phyloP scores from a whole-genome alignment of 30 jellyfish, hydroid and myxozoan species.

The Calvadosia cruxmelitensis region DNA sequence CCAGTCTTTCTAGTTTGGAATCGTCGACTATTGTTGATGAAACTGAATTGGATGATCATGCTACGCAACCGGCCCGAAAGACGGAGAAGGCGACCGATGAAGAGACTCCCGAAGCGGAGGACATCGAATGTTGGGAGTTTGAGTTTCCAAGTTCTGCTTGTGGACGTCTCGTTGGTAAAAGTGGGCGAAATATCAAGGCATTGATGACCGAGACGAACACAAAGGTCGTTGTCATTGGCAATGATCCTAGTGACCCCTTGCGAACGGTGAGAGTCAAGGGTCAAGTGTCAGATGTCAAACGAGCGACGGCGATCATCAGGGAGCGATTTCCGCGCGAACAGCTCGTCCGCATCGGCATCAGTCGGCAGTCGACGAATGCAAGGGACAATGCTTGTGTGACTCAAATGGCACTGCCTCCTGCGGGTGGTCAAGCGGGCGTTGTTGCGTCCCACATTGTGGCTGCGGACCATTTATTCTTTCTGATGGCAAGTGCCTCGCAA shows the following conservation, averaged over 20 bases:
- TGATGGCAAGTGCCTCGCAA: slow-evolving; percentile 1
- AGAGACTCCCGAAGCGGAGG: neutral
- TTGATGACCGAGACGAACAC: slow-evolving; percentile 24
- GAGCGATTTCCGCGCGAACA: slow-evolving; percentile 1
- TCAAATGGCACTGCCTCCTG: slow-evolving; percentile 14
- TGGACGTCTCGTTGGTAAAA: slow-evolving; percentile 51
- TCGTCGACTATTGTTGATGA: no score
- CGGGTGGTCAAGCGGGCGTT: slow-evolving; percentile 14
- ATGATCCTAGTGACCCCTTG: neutral
- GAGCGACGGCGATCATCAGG: slow-evolving; percentile 22
- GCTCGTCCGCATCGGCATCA: neutral
- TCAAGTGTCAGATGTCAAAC: slow-evolving; percentile 1
- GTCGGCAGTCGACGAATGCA: slow-evolving; percentile 7
- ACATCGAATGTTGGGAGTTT: slow-evolving; percentile 20
- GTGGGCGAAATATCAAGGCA: slow-evolving; percentile 26
- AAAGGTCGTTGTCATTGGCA: slow-evolving; percentile 6
- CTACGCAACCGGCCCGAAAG: no score
- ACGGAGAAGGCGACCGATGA: no score
- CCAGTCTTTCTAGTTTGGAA: no score
- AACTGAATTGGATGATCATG: no score
- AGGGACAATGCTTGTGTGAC: neutral
- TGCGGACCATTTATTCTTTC: slow-evolving; percentile 44
- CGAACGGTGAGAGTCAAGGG: slow-evolving; percentile 21
- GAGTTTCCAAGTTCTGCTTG: slow-evolving; percentile 48
- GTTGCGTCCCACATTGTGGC: slow-evolving; percentile 9